Percentiles rank a stretch among this genome's conserved stretches.
Evolutionary conservation across 2,113 vertebrate genomes (phyloP).

Genomic region (Rhynchomys soricoides): DNA sequence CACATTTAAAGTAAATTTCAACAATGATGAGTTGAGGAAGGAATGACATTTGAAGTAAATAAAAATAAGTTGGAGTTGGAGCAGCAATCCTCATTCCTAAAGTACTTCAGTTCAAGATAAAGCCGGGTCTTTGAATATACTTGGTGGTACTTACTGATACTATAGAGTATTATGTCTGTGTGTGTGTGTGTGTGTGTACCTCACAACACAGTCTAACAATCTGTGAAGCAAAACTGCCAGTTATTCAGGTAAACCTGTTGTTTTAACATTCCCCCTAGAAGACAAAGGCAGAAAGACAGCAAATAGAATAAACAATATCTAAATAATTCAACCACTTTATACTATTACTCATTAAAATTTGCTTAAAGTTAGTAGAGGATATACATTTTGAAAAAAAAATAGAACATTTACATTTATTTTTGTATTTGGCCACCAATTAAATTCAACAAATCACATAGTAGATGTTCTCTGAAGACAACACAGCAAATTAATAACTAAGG

Average conservation of each 20-base stretch:
- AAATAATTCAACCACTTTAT: background rate
- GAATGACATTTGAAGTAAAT: background rate
- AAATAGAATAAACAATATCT: background rate
- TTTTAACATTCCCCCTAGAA: background rate
- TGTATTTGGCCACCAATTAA: background rate
- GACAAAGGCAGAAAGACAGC: background rate
- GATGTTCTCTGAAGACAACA: background rate
- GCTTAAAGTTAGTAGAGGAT: background rate
- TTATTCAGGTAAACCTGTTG: background rate
- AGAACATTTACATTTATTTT: background rate
- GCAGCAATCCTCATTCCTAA: background rate
- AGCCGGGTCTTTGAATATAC: background rate
- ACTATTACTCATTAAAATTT: background rate
- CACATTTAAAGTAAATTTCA: background rate
- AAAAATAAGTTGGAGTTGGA: background rate
- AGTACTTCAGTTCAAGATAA: background rate
- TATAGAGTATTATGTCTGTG: background rate
- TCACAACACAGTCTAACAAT: background rate
- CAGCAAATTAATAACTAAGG: background rate
- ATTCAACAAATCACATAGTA: background rate
- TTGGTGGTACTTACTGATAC: background rate
- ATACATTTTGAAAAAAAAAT: background rate
- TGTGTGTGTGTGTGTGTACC: background rate
- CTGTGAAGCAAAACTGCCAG: background rate
- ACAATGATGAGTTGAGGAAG: background rate